phyloP scores from a whole-genome alignment of 2,888 invertebrate species.

The Xylota sylvarum region DNA sequence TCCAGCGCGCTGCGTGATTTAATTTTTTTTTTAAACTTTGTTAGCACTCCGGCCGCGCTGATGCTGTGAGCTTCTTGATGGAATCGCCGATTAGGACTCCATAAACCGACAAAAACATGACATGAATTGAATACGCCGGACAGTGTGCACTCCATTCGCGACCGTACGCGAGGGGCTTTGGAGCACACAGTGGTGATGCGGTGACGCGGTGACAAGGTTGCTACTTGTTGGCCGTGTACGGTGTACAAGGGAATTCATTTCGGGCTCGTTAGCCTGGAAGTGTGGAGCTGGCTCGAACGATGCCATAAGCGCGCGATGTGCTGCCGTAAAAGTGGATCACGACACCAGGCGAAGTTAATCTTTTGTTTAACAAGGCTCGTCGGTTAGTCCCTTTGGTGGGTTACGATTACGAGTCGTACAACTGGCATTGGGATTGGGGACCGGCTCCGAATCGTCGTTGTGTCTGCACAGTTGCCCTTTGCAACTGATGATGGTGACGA shows the following conservation, averaged over 20 bases:
- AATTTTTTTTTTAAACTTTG: constrained; percentile 78
- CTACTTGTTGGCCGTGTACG: constrained; percentile 70
- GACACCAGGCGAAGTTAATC: constrained; percentile 76
- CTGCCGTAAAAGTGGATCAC: constrained; percentile 77
- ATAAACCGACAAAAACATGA: constrained; percentile 85
- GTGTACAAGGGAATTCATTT: constrained; percentile 64
- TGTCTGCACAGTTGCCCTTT: constrained; percentile 72
- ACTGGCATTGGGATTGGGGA: constrained; percentile 29
- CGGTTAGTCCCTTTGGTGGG: constrained; percentile 70
- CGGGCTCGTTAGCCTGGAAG: constrained; percentile 72
- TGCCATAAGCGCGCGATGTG: constrained; percentile 70
- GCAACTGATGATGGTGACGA: constrained; percentile 63
- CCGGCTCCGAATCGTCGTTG: constrained; percentile 52
- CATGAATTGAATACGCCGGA: constrained; percentile 79
- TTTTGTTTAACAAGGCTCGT: constrained; percentile 74
- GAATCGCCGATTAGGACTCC: constrained; percentile 85
- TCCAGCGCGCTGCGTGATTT: constrained; percentile 78
- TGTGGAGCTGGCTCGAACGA: constrained; percentile 64
- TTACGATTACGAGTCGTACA: not conserved
- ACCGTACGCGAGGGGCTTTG: constrained; percentile 23
- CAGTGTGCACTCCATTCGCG: constrained; percentile 75
- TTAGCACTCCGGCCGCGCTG: constrained; percentile 78
- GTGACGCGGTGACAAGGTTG: constrained; percentile 75
- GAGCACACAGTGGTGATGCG: constrained; percentile 42
- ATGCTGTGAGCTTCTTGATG: constrained; percentile 85